These are phyloP conservation scores for Meteorus cinctellus DNA, from an alignment of 2,888 invertebrate species.

Conservation along the genomic window DNA sequence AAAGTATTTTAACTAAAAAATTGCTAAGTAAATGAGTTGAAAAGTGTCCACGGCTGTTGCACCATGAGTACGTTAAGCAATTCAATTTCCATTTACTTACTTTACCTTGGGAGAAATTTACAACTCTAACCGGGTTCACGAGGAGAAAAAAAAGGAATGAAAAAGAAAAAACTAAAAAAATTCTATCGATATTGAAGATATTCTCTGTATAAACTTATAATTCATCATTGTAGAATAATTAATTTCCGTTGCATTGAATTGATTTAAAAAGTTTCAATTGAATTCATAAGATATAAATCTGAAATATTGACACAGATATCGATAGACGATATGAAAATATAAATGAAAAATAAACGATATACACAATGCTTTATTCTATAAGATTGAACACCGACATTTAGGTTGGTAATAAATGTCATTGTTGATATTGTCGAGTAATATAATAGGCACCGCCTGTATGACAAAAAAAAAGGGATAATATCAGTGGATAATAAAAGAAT, in stretches of 20 bases:
- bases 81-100: slow-evolving; percentile 11
- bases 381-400: neutral
- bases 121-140: neutral
- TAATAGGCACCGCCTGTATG: neutral
- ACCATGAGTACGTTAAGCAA: neutral
- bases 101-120: neutral
- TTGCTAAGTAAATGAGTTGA: slow-evolving; percentile 5
- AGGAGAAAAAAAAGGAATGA: neutral
- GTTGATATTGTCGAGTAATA: slow-evolving; percentile 12
- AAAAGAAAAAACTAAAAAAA: neutral
- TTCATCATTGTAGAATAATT: too few species aligned
- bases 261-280: neutral
- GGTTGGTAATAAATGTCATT: slow-evolving; percentile 7
- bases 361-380: neutral
- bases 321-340: neutral
- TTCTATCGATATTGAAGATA: too few species aligned
- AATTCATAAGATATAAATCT: neutral
- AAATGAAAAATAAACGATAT: neutral
- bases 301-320: neutral
- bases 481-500: slow-evolving; percentile 3
- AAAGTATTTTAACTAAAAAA: neutral
- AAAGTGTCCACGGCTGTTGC: slow-evolving; percentile 2
- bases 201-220: too few species aligned
- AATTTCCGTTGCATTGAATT: neutral
- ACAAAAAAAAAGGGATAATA: slow-evolving; percentile 8